Evolutionary conservation across 2,888 invertebrate genomes (phyloP), one percentile per base, ranked within the genome.

Genomic region (Apamea crenata): DNA sequence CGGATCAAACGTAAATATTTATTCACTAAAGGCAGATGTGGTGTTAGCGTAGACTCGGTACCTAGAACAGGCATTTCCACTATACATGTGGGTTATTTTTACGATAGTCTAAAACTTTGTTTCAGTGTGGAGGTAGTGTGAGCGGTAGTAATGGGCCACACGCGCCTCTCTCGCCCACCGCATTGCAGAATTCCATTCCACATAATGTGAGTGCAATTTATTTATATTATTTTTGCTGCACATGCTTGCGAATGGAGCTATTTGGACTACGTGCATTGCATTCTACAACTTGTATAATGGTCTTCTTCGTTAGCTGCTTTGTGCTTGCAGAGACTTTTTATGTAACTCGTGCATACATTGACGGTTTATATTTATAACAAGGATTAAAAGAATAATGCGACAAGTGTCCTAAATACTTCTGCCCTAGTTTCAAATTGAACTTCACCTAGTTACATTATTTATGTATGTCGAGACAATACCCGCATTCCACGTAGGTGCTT

Each of bases 81-180:
- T 78, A 90, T 81, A 83, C 65, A 74, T 76, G 84, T 79, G 78
- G 84, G 90, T 89, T 92, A 93, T 92, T 92, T 93, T 91, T 92
- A 93, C 85, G 87, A 85, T 90, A 91, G 89, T 91, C 88, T 88
- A 78, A 87, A 90, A 90, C 90, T 87, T 94, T 93, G 92, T 95
- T 95, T 74, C 93, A 97, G 97, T 94, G 95, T 88, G 96, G 95
- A 91, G 96, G 95, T 90, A 96, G 92, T 87, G 94, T 95, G 90
- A 95, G 94, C 93, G 95, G 94, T 91, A 96, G 95, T 94, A 96
- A 96, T 96, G 96, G 96, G 92, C 96, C 95, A 88, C 96, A 95
- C 94, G 96, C 95, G 93, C 96, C 96, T 90, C 95, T 97, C 83
- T 97, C 97, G 92, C 96, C 97, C 91, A 96, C 96, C 93, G 95